Evolutionary conservation across 2,113 vertebrate species (phyloP), one percentile per base, ranked within the genome.

Genomic region (Condylura cristata): DNA sequence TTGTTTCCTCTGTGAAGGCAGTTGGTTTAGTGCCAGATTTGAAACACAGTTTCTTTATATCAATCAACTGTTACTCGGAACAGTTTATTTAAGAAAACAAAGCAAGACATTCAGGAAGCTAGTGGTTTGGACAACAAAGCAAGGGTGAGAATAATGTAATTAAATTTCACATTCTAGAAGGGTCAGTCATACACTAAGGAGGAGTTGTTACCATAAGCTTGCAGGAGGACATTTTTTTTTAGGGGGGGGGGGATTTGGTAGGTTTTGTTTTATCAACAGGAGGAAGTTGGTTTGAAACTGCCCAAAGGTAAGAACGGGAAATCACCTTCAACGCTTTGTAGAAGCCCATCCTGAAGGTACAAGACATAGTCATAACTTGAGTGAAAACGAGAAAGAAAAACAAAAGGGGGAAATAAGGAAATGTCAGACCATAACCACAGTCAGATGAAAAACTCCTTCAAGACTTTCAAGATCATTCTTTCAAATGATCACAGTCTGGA

Each of bases 101-200:
- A 86, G 79, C 65, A 72, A 94, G 76, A 89, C 46, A 34, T 90
- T 86, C 92, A 85, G 91, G 91, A 95, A 96, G 93, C 48, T 82
- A 66, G 34, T 94, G 87, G 72, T 66, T 71, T 89, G 89, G 60
- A 72, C 41, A 74, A 82, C 8, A 74, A 76, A 84, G 63, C 61
- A 11, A 61, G 34, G n/a, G 51, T 74, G 51, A n/a, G 48, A 91
- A 85, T 91, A 78, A 82, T 70, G 56, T 60, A 61, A 61, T 70
- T 85, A 30, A 78, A 65, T 93, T 68, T 90, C 72, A 75, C 41
- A 37, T 48, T 28, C 41, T n/a, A 53, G 46, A 4, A 17, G 28
- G 46, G 13, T 75, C 60, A 93, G 34, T 68, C 75, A 85, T 1
- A 78, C 3, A 1, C 28, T 22, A 20, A 58, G 41, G n/a, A 61